These are phyloP conservation scores for Peribatodes rhomboidaria DNA, from an alignment of 2,888 invertebrate genomes.

Conservation along the genomic window DNA sequence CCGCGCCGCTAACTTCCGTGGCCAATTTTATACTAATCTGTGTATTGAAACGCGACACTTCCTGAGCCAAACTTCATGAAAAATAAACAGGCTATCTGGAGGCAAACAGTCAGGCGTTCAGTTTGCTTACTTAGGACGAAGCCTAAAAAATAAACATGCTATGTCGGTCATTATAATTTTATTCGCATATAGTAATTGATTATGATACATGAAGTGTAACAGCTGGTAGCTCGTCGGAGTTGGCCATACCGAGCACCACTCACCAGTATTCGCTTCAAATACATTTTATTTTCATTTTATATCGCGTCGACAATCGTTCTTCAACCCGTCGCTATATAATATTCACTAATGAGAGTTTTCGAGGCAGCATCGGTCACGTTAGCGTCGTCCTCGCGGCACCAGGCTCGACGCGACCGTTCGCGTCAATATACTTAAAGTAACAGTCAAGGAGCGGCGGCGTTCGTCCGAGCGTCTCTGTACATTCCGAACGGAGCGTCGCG, in stretches of 20 bases:
- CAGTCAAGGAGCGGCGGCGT: constrained; percentile 75
- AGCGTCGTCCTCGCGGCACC: constrained; percentile 61
- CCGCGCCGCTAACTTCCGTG: too few species aligned
- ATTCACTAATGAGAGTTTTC: constrained; percentile 85
- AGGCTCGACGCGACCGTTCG: constrained; percentile 71
- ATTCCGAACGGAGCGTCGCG: constrained; percentile 71
- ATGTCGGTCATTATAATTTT: constrained; percentile 80
- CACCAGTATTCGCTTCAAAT: constrained; percentile 73
- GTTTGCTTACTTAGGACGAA: too few species aligned
- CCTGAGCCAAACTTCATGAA: too few species aligned
- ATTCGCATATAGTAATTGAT: constrained; percentile 86
- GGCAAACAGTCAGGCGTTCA: too few species aligned
- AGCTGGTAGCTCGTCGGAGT: constrained; percentile 68
- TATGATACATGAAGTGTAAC: constrained; percentile 83
- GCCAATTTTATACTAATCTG: too few species aligned
- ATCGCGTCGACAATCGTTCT: constrained; percentile 80
- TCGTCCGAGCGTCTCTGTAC: constrained; percentile 80
- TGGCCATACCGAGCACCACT: constrained; percentile 62
- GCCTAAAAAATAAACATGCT: constrained; percentile 4
- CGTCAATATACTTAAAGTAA: constrained; percentile 82
- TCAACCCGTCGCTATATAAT: constrained; percentile 80
- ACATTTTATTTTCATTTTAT: constrained; percentile 79
- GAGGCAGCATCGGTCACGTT: constrained; percentile 76
- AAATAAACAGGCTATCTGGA: too few species aligned
- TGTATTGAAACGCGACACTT: too few species aligned